Evolutionary conservation across 92 coral and sea anemone genomes (phyloP), one percentile per base, ranked within the genome.

Genomic region (Phenganax marumi): DNA sequence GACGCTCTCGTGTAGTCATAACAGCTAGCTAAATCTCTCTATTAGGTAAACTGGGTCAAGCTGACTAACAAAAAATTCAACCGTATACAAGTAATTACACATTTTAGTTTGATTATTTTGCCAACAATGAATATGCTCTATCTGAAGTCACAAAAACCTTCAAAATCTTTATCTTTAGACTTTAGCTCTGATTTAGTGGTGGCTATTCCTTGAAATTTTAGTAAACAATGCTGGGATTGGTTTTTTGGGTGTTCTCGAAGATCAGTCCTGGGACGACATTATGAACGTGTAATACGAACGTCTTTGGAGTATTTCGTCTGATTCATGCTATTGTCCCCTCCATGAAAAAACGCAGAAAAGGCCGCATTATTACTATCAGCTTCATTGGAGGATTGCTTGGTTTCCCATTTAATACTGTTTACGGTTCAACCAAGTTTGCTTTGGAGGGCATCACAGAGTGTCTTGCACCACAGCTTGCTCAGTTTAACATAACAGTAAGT

Each of bases 221-320:
- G 83, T 79, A 14, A 79, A 79, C 71, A 79, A 79, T 16, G 83
- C 83, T 2, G 83, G 83, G 43, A 22, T 79, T 48, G 83, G 83
- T 7, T 49, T 79, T 4, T 26, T 79, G 25, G 83, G 83, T 12
- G 71, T 79, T 14, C 83, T 79, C 14, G 83, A 79, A 66, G 71
- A 52, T 26, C 83, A 79, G 25, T 66, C 83, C 16, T 58, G 69
- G 71, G 83, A 79, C 19, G 56, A 21, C 56, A 66, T 66, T 17
- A 62, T 62, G 72, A 61, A 57, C 13, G 62, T 46, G 11, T 79
- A 50, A 79, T 21, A 79, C 83, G 13, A 79, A 79, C 33, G 69
- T 79, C 33, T 79, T 79, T 49, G 83, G 83, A 14, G 73, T 79
- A 19, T 58, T 79, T 26, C 83, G 83, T 17, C 9, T 79, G 71